Evolutionary conservation across 2,113 vertebrate genomes (phyloP).

Genomic region (Chauna torquata): DNA sequence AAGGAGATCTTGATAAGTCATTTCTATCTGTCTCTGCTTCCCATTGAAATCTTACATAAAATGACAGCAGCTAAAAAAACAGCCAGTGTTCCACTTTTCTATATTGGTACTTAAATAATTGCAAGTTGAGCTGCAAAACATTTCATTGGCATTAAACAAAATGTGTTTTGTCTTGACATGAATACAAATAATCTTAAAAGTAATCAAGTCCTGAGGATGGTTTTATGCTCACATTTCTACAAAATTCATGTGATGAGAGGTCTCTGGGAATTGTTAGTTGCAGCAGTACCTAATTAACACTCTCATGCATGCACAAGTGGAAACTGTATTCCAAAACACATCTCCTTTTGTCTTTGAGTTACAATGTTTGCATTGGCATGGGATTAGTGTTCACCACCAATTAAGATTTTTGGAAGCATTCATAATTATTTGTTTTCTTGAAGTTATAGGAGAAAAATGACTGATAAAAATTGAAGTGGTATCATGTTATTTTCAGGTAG

Average conservation of each 20-base stretch:
- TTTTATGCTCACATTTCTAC: slow-evolving; percentile 30
- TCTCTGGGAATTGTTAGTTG: neutral
- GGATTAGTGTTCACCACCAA: neutral
- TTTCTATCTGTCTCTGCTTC: neutral
- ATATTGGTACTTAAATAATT: neutral
- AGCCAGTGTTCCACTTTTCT: neutral
- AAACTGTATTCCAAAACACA: neutral
- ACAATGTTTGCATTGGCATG: neutral
- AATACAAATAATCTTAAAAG: slow-evolving; percentile 7
- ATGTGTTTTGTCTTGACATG: neutral
- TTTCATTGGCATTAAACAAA: neutral
- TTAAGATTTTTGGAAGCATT: neutral
- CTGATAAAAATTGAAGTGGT: neutral
- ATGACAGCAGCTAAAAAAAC: neutral
- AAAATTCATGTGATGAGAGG: neutral
- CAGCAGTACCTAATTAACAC: slow-evolving; percentile 9
- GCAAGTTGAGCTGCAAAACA: neutral
- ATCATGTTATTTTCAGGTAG: neutral
- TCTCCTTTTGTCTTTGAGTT: slow-evolving; percentile 14
- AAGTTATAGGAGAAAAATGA: neutral
- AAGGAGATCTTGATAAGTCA: neutral
- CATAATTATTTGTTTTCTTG: neutral
- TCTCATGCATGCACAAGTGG: neutral
- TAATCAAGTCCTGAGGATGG: neutral
- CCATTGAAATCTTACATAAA: neutral